Percentiles rank a stretch among this genome's conserved stretches.
phyloP scores from a whole-genome alignment of 2,888 invertebrate genomes.

The Ariolimax columbianus region DNA sequence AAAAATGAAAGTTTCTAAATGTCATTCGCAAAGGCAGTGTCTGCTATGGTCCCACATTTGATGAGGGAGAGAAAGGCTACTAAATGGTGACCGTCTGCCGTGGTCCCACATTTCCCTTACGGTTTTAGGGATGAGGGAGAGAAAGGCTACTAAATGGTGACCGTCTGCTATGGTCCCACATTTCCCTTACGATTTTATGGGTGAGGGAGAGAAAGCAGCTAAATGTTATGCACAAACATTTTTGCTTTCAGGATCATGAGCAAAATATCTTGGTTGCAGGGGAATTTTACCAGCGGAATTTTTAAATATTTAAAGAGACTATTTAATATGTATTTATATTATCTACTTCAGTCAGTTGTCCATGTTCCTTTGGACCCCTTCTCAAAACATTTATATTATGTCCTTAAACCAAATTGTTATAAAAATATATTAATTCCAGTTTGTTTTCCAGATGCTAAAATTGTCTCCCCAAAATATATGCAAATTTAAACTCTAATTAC shows the following conservation, averaged over 20 bases:
- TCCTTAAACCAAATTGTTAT: background rate
- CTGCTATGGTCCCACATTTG: no score
- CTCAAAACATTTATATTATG: background rate
- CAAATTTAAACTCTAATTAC: background rate
- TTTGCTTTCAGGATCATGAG: background rate
- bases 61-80: no score
- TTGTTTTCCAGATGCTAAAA: slow-evolving; percentile 11
- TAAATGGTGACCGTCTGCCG: no score
- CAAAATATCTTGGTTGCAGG: background rate
- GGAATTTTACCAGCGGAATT: background rate
- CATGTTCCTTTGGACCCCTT: background rate
- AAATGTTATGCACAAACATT: background rate
- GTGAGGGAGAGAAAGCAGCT: background rate
- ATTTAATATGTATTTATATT: background rate
- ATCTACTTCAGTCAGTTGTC: background rate
- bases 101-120: no score
- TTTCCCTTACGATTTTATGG: no score
- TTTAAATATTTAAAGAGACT: background rate
- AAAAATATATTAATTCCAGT: background rate
- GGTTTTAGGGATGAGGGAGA: no score
- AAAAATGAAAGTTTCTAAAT: no score
- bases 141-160: no score
- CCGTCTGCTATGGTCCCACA: no score
- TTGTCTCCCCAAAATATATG: background rate
- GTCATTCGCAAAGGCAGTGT: no score